Conservation (phyloP, 2,113 vertebrate species). For the Acinonyx jubatus region DNA sequence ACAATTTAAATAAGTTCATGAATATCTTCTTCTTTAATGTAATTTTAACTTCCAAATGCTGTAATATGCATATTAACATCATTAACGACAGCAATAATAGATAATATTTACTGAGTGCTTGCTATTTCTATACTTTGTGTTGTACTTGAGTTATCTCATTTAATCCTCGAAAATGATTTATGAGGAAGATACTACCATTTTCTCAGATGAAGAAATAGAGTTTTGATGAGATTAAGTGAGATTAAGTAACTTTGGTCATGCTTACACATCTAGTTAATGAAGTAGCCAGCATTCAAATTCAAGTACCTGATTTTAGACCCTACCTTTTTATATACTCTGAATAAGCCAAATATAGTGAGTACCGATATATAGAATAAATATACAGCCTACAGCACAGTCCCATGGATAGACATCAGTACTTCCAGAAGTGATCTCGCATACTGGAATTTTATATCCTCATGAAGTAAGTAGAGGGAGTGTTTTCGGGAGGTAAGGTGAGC, state of each 20-base stretch:
- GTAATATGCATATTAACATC: not conserved
- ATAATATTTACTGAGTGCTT: not conserved
- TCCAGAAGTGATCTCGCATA: not conserved
- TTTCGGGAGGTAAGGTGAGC: not conserved
- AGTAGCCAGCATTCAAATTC: not conserved
- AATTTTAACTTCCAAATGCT: not conserved
- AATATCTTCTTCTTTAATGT: not conserved
- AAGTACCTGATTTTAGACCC: conserved; percentile 3
- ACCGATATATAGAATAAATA: not conserved
- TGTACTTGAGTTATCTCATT: not conserved
- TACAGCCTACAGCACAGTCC: not conserved
- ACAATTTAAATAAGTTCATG: not conserved
- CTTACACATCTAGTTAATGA: not conserved
- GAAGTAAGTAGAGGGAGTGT: not conserved
- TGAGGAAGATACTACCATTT: not conserved
- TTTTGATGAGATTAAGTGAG: not conserved
- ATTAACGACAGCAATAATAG: not conserved
- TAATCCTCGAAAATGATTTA: conserved; percentile 8
- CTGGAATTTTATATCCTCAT: not conserved
- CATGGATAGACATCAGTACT: not conserved
- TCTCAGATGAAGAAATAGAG: not conserved
- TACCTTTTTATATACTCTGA: not conserved
- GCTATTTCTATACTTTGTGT: not conserved
- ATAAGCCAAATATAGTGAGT: not conserved
- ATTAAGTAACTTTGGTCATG: not conserved